These are phyloP conservation scores for Alitta virens DNA, from an alignment of 2,888 invertebrate species.

Conservation along the genomic window DNA sequence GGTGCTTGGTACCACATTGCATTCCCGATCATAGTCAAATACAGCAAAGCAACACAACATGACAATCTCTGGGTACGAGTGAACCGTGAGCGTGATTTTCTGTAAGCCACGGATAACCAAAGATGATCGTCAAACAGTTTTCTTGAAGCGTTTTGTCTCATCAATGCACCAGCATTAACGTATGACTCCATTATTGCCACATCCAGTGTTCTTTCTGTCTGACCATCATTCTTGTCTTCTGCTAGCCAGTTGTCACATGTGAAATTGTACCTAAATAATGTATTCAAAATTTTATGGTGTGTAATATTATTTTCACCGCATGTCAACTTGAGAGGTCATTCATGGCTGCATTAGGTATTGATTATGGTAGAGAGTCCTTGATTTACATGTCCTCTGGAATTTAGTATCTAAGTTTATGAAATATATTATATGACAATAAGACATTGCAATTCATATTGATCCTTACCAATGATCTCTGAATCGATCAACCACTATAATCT, in stretches of 20 bases:
- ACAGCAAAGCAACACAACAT: constrained; percentile 36
- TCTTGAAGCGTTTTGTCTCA: background rate
- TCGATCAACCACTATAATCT: background rate
- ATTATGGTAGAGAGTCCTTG: no score
- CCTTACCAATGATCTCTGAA: no score
- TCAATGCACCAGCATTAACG: background rate
- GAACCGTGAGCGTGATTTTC: constrained; percentile 44
- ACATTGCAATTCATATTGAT: no score
- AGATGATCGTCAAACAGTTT: constrained; percentile 2
- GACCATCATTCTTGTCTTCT: background rate
- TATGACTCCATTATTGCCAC: background rate
- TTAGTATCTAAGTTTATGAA: no score
- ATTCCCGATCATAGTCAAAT: constrained; percentile 37
- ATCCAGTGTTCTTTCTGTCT: background rate
- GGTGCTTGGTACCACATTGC: background rate
- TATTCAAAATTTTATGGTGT: no score
- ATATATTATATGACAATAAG: no score
- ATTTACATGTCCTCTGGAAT: no score
- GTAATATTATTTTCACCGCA: no score
- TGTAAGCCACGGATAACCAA: background rate
- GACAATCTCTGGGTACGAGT: constrained; percentile 47
- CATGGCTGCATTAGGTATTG: no score
- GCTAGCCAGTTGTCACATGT: background rate
- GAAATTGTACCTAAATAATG: background rate
- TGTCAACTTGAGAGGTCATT: no score